phyloP scores from a whole-genome alignment of 2,797 vertebrate species.

The Tachyglossus aculeatus region DNA sequence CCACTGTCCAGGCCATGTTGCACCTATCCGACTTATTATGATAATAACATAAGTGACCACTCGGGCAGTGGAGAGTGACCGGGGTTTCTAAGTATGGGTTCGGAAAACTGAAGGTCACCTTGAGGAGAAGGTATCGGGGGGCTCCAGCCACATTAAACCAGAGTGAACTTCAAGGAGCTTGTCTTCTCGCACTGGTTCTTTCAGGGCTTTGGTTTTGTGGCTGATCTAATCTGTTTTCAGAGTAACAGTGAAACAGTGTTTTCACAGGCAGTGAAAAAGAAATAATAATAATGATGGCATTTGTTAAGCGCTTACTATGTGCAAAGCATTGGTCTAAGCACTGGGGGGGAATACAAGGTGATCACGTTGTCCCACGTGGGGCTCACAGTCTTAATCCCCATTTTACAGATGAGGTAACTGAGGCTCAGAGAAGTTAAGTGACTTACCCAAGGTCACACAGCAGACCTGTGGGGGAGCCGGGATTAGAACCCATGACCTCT shows the following conservation, averaged over 20 bases:
- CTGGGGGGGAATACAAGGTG: too few relatives aligned
- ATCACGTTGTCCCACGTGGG: too few relatives aligned
- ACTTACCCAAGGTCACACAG: too few relatives aligned
- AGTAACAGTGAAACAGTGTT: neutral
- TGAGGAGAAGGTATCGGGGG: conserved; percentile 54
- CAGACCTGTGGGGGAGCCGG: too few relatives aligned
- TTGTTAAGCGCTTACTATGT: too few relatives aligned
- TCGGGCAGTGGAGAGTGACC: conserved; percentile 57
- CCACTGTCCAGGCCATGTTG: conserved; percentile 53
- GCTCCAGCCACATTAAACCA: neutral
- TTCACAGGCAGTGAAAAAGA: neutral
- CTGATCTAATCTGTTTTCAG: neutral
- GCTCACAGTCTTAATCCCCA: too few relatives aligned
- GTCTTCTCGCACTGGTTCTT: conserved; percentile 15
- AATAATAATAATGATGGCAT: neutral
- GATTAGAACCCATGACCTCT: too few relatives aligned
- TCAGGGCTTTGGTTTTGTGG: conserved; percentile 15
- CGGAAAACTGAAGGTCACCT: conserved; percentile 61
- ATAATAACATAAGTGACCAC: conserved; percentile 68
- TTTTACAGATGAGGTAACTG: too few relatives aligned
- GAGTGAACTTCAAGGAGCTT: neutral
- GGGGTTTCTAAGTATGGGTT: conserved; percentile 40
- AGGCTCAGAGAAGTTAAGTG: too few relatives aligned
- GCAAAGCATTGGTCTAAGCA: too few relatives aligned
- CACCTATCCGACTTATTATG: conserved; percentile 64